These are phyloP conservation scores for Lepidocolaptes lacrymiger DNA, from an alignment of 2,797 vertebrate species.

Conservation along the genomic window DNA sequence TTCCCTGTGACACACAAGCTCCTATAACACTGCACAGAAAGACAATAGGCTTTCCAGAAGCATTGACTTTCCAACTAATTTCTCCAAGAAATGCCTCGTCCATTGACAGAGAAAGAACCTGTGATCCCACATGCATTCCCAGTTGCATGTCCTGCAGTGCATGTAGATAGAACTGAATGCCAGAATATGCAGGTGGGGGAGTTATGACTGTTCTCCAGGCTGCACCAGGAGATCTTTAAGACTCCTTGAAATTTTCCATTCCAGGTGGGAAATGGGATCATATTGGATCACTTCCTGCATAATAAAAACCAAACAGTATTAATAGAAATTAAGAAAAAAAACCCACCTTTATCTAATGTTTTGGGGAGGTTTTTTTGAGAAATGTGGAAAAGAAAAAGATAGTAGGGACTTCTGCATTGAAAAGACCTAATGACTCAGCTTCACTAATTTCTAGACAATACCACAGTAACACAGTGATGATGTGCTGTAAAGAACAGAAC, in stretches of 20 bases:
- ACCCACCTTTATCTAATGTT: rapidly evolving
- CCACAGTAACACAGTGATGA: neutral
- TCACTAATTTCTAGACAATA: neutral
- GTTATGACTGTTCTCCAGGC: neutral
- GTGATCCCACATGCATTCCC: neutral
- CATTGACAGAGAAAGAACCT: neutral
- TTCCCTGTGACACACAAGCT: neutral
- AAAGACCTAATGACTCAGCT: neutral
- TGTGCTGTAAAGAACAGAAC: neutral
- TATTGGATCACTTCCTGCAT: neutral
- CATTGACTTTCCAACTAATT: neutral
- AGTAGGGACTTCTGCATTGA: neutral
- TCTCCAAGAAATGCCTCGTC: neutral
- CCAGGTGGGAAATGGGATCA: neutral
- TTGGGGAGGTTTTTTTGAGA: neutral
- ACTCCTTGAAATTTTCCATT: neutral
- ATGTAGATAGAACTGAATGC: neutral
- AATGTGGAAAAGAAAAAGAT: neutral
- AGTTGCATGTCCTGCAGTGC: rapidly evolving
- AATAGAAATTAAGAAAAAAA: neutral
- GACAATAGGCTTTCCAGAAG: neutral
- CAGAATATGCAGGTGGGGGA: neutral
- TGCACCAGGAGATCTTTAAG: neutral
- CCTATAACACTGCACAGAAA: neutral
- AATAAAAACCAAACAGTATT: neutral